A percentile compares a stretch with the other conserved stretches of the same genome.
phyloP scores from a whole-genome alignment of 2,113 vertebrate genomes.

The Pogonocichla stellata region DNA sequence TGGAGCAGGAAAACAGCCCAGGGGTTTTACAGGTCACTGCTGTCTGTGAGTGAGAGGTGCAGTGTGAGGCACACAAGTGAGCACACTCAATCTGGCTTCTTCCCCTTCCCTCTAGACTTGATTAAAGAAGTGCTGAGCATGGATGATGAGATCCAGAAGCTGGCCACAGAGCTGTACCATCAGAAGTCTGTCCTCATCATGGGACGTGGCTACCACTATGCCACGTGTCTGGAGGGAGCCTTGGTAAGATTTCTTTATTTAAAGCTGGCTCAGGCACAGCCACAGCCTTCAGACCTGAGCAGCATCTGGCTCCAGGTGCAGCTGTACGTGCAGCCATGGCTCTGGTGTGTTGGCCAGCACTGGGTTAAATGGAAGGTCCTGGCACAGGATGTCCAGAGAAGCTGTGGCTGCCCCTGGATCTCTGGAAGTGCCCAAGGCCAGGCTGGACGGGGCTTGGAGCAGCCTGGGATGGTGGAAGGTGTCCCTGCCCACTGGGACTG shows the following conservation, averaged over 20 bases:
- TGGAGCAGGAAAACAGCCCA: rapidly evolving
- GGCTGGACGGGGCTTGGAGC: neutral
- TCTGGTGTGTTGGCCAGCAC: neutral
- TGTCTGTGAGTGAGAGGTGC: rapidly evolving
- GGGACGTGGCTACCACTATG: slow-evolving; percentile 97
- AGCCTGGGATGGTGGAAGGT: neutral
- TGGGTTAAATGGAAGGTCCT: neutral
- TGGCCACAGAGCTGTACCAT: slow-evolving; percentile 92
- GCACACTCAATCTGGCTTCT: neutral
- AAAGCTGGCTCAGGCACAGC: neutral
- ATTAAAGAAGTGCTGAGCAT: slow-evolving; percentile 95
- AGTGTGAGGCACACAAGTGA: neutral
- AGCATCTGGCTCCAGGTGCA: neutral
- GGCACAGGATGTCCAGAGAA: neutral
- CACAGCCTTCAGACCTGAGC: too few species aligned
- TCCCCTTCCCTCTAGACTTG: slow-evolving; percentile 75
- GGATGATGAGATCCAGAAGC: slow-evolving; percentile 96
- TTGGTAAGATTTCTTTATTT: slow-evolving; percentile 75
- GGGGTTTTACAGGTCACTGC: neutral
- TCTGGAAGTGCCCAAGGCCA: neutral
- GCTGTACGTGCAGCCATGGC: neutral
- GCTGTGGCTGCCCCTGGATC: neutral
- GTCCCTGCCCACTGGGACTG: neutral
- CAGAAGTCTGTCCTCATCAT: slow-evolving; percentile 98
- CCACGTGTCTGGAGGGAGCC: slow-evolving; percentile 95